Percentiles rank a stretch among this genome's conserved stretches.
phyloP scores from a whole-genome alignment of 2,113 vertebrate species.

The Athene cunicularia region DNA sequence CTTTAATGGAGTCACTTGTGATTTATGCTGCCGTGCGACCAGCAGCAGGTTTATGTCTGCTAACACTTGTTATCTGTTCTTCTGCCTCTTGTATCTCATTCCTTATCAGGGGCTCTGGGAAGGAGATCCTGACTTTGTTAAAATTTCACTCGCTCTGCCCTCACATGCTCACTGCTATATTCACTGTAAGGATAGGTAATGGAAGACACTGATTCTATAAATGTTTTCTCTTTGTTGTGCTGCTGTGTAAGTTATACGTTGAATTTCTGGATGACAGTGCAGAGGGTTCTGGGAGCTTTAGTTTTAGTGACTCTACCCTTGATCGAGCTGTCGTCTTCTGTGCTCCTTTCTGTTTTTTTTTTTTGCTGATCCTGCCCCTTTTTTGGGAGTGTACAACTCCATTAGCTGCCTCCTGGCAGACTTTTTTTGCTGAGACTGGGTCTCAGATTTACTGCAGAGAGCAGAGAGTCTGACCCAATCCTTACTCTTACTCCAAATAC shows the following conservation, averaged over 20 bases:
- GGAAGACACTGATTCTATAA: not conserved
- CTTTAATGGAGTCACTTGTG: conserved; percentile 11
- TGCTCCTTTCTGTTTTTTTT: not conserved
- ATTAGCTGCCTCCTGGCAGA: not conserved
- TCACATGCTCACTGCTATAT: not conserved
- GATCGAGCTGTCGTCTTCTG: not conserved
- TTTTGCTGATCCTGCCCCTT: not conserved
- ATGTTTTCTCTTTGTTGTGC: not conserved
- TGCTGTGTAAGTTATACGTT: not conserved
- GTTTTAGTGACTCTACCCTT: not conserved
- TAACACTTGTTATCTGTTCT: not conserved
- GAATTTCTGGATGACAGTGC: not conserved
- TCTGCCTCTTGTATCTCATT: not conserved
- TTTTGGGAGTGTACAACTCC: not conserved
- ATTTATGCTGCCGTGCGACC: not conserved
- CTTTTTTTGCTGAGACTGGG: not conserved
- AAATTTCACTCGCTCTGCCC: not conserved
- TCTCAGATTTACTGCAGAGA: not conserved
- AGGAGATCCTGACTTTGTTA: not conserved
- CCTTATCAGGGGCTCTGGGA: not conserved
- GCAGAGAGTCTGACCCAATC: not conserved
- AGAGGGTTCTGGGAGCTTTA: not conserved
- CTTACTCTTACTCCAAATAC: not conserved
- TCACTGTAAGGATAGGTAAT: not conserved
- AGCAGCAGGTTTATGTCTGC: not conserved